Evolutionary conservation across 64 coral and sea anemone species (phyloP), one percentile per base, ranked within the genome.

Genomic region (Porites australiensis): DNA sequence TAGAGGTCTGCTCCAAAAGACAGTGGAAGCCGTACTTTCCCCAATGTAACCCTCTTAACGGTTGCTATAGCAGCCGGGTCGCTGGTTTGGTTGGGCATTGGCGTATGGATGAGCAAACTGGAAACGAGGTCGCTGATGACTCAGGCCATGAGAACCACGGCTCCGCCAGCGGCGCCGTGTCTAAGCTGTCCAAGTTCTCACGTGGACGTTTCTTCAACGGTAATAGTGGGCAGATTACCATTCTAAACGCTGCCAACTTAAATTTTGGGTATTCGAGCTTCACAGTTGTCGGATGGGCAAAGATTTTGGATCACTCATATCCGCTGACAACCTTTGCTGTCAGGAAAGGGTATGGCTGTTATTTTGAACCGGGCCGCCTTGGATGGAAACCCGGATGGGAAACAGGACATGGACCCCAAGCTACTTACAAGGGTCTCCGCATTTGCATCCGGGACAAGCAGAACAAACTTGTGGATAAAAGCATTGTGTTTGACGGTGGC

Each of bases 121-220:
- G 93, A 20, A 72, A 19, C 75, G 3, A 83, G 22, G 80, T 95
- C 45, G 93, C 77, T 61, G 93, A 95, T 66, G 93, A 91, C 44
- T 95, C 93, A 6, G 93, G 93, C n/a, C 37, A 95, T 52, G 93
- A 90, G 49, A 88, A 95, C 55, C 93, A 95, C 20, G 93, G 76
- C 59, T 85, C 72, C 5, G 79, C 87, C 20, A 53, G 48, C 50
- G 93, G 78, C 37, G 44, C 93, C 8, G 47, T 37, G 16, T 45
- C 88, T 57, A 54, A 20, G 4, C 70, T 86, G 9, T 88, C 86
- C 43, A 94, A 94, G 71, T 94, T 94, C 58, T 70, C 77, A 53
- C 87, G 92, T 8, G 92, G 92, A 13, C 92, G 92, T 4, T 90
- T 79, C 54, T 95, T 95, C 67, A 50, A 79, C 14, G 74, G 69